Evolutionary conservation across 2,797 vertebrate genomes (phyloP), one percentile per base, ranked within the genome.

Genomic region (Alcedo quadribrachys): DNA sequence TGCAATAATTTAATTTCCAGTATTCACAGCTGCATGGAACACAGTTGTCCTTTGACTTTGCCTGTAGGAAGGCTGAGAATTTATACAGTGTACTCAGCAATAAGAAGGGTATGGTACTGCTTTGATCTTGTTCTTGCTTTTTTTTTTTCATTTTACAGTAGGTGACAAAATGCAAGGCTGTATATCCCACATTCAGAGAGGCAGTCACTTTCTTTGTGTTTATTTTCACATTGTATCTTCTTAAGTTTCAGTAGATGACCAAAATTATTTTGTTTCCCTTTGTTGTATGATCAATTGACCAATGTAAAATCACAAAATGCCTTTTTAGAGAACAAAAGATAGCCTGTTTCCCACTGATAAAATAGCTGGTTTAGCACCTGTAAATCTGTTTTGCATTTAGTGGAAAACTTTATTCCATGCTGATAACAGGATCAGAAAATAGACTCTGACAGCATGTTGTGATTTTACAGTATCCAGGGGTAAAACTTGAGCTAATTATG

Each of bases 401-500:
- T 94, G 88, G 81, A 87, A 87, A 94, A 92, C 89, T 95, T 95
- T 96, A 92, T 96, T 96, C 89, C 78, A 32, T 76, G 90, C 77
- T 96, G 96, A 97, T 97, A 97, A 97, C 94, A 97, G 96, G 96
- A 96, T 94, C 77, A 46, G 86, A 97, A 98, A 97, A 97, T 95
- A 79, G 95, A 60, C 25, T 90, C 61, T 96, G 97, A 97, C 96
- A 97, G 97, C 95, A 85, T 84, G 88, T 95, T 97, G 96, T 95
- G 95, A 95, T 96, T 97, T 98, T 98, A 98, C 96, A 97, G 95
- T 96, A 97, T 95, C 95, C 95, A 97, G 96, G 89, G 92, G 92
- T 96, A 96, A 96, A 97, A 95, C 79, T 80, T 69, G 48, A 95
- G 92, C 95, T 98, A 98, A 98, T 97, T 97, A 94, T 88, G 93